Evolutionary conservation across 2,888 invertebrate species (phyloP), one percentile per base, ranked within the genome.

Genomic region (Malacosoma neustria): DNA sequence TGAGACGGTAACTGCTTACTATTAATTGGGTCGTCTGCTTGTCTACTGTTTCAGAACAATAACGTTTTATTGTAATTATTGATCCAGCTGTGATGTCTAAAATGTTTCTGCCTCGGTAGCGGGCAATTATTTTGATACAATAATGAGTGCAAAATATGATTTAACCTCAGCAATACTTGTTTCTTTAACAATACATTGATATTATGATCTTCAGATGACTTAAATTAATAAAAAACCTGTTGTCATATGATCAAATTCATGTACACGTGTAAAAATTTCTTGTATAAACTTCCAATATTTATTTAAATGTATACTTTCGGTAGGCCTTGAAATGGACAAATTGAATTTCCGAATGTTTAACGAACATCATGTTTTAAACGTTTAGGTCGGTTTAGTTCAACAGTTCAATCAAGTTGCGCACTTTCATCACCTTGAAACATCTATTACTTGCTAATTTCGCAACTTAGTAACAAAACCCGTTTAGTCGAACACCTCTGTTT

Each of bases 371-470:
- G 13, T 14, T 13, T 13, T 14, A 33, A 38, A 34, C 12, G 11
- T 13, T 11, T 32, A 48, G 45, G 36, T 42, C 41, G 37, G 39
- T 30, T 35, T 9, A 15, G 5, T 33, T 45, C 33, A 22, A 7
- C 5, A 22, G 22, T 22, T 22, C 22, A 22, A 22, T 22, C 22
- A n/a, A n/a, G 54, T 49, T 45, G 46, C 46, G 48, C 55, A 60
- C 64, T 63, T 64, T 68, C 63, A 41, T 57, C 61, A 56, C 68
- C 69, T 72, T 68, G 69, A 58, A 43, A 36, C 38, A 43, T 51
- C 47, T 49, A 54, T 53, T 49, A 40, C 34, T 38, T 39, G 39
- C 35, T 49, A 50, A 58, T 55, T 60, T 58, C 47, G 39, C 48
- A 48, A 57, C 43, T 38, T 52, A 35, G 55, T 41, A 51, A 56